These are phyloP conservation scores for Arrhamphus sclerolepis DNA, from an alignment of 2,797 vertebrate genomes.

Conservation along the genomic window DNA sequence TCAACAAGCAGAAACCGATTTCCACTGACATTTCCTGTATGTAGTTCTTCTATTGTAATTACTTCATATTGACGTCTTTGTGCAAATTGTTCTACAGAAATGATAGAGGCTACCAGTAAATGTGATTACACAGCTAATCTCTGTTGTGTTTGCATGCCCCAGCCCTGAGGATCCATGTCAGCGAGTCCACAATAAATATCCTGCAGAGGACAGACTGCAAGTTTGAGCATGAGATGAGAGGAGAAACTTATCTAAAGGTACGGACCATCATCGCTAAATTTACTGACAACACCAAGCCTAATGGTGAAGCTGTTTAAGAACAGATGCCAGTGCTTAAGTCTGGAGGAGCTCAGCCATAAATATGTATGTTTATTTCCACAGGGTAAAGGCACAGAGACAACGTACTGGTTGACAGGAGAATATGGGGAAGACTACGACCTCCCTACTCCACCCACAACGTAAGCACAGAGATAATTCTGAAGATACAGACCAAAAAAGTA, in stretches of 20 bases:
- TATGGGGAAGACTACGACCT: constrained; percentile 86
- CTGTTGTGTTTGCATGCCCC: constrained; percentile 25
- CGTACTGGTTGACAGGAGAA: constrained; percentile 93
- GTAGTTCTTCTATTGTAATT: not conserved
- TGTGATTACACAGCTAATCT: constrained; percentile 17
- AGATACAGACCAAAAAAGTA: not conserved
- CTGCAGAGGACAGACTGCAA: constrained; percentile 90
- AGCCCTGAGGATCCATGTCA: constrained; percentile 95
- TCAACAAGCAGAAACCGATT: constrained; percentile 10
- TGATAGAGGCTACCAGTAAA: constrained; percentile 16
- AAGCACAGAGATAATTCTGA: constrained; percentile 64
- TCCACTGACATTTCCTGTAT: constrained; percentile 15
- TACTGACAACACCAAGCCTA: not conserved
- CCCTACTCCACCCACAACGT: constrained; percentile 91
- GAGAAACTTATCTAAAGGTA: constrained; percentile 93
- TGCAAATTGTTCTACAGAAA: not conserved
- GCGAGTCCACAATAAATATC: constrained; percentile 88
- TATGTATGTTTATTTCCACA: constrained; percentile 25
- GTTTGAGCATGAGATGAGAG: constrained; percentile 91
- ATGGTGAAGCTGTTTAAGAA: too few species aligned
- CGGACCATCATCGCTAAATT: not conserved
- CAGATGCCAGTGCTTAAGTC: too few species aligned
- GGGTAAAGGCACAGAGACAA: constrained; percentile 94
- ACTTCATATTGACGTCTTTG: not conserved
- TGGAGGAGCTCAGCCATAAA: not conserved